A percentile compares a stretch with the other conserved stretches of the same genome.
Evolutionary conservation across 2,113 vertebrate genomes (phyloP).

Genomic region (human): GRCh38 chrX:24697001-24697500

Average conservation of each 20-base stretch:
- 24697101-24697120: background rate
- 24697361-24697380: background rate
- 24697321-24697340: background rate
- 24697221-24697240: too few species aligned
- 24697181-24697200: background rate
- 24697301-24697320: constrained; percentile 18
- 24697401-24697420: constrained; percentile 42
- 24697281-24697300: constrained; percentile 20
- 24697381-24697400: constrained; percentile 37
- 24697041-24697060: background rate
- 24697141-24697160: constrained; percentile 4
- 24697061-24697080: background rate
- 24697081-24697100: background rate
- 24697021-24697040: background rate
- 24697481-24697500: constrained; percentile 65
- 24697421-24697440: constrained; percentile 58
- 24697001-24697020: constrained; percentile 36
- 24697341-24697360: constrained; percentile 18
- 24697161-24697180: background rate
- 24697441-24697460: constrained; percentile 66
- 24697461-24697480: constrained; percentile 66
- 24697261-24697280: background rate
- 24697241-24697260: background rate
- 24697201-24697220: background rate
- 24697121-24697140: constrained; percentile 49